A percentile compares a stretch with the other conserved stretches of the same genome.
These are phyloP conservation scores for Cyrtonyx montezumae DNA, from an alignment of 2,113 vertebrate species.

Conservation along the genomic window DNA sequence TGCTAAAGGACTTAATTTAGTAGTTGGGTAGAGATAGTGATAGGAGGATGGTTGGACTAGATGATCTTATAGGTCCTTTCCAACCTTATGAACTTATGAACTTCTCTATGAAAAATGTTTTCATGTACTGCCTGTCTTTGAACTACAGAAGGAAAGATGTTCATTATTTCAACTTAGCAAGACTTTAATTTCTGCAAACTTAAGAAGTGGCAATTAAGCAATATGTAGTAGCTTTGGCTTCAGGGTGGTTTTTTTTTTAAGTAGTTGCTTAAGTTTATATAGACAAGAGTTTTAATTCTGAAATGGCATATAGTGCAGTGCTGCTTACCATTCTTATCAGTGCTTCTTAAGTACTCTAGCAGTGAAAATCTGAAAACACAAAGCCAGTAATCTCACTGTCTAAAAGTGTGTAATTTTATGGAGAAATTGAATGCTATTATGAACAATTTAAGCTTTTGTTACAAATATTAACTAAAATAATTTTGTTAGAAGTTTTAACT, in stretches of 20 bases:
- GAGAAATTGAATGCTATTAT: not conserved
- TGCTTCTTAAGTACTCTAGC: not conserved
- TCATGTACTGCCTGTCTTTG: not conserved
- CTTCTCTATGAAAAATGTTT: not conserved
- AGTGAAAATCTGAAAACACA: not conserved
- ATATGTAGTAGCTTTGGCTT: not conserved
- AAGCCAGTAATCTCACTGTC: not conserved
- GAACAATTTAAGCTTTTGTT: not conserved
- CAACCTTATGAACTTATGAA: no score
- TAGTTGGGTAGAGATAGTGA: no score
- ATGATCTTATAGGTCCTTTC: no score
- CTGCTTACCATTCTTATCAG: not conserved
- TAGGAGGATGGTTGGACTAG: no score
- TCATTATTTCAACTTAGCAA: not conserved
- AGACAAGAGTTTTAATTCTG: not conserved
- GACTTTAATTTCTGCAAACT: not conserved
- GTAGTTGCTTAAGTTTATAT: not conserved
- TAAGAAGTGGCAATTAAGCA: not conserved
- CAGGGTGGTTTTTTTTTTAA: not conserved
- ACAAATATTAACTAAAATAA: not conserved
- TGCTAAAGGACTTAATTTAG: no score
- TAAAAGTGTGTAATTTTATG: not conserved
- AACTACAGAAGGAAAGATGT: not conserved
- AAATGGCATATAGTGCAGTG: fast-evolving
- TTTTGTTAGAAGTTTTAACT: not conserved